Conservation (phyloP, 2,113 vertebrate genomes). For the Mesembrinibis cayennensis region DNA sequence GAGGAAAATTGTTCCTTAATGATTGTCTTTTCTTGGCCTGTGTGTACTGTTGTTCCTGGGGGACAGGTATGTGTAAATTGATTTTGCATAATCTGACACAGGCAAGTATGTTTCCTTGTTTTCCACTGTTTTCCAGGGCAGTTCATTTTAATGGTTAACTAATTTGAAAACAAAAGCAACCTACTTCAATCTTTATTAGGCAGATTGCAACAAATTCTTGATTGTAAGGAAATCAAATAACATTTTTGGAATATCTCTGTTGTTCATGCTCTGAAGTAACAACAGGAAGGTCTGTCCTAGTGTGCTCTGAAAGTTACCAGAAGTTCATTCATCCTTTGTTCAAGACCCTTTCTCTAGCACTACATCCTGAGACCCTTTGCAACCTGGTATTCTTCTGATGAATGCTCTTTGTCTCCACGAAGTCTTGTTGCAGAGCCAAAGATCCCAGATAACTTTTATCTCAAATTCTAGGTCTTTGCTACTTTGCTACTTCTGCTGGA, state of each 20-base stretch:
- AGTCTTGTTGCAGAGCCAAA: neutral
- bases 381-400: neutral
- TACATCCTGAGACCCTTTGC: neutral
- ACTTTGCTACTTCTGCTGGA: neutral
- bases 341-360: neutral
- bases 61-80: neutral
- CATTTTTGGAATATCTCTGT: neutral
- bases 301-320: neutral
- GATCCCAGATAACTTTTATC: neutral
- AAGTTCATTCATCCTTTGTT: neutral
- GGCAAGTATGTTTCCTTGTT: neutral
- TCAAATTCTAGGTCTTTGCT: neutral
- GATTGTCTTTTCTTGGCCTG: neutral
- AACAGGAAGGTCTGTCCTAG: neutral
- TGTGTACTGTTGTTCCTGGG: neutral
- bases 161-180: neutral
- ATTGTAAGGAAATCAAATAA: neutral
- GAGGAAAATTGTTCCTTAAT: slow-evolving; percentile 2
- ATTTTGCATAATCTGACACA: neutral
- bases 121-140: neutral
- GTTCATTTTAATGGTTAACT: neutral
- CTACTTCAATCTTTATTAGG: neutral
- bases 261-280: neutral
- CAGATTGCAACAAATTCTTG: neutral
- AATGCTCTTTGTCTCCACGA: neutral